Evolutionary conservation across 1,140 invertebrate species (phyloP).

Genomic region (Drosophila sp.): DNA sequence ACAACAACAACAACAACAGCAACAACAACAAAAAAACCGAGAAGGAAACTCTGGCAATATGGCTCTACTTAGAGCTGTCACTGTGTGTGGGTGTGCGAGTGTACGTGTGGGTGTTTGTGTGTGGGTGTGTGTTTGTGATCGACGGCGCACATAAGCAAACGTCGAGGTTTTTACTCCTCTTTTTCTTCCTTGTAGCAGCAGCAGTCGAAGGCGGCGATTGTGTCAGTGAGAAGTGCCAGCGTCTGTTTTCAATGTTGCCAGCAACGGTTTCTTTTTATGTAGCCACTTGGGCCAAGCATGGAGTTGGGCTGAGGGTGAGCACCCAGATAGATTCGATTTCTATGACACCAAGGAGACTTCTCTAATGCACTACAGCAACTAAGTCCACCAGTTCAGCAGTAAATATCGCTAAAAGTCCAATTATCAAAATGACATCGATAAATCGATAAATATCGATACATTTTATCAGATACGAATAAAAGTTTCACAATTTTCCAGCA

Average conservation of each 20-base stretch:
- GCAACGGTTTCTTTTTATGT: conserved; percentile 72
- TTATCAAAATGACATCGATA: too few species aligned
- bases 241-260: conserved; percentile 81
- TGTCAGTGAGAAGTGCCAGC: conserved; percentile 71
- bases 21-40: background rate
- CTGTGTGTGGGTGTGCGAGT: conserved; percentile 42
- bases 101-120: conserved; percentile 32
- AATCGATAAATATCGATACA: too few species aligned
- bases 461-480: too few species aligned
- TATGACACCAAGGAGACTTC: background rate
- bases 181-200: conserved; percentile 63
- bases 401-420: too few species aligned
- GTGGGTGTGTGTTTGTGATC: conserved; percentile 67
- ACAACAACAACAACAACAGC: background rate
- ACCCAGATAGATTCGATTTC: conserved; percentile 19
- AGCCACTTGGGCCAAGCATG: conserved; percentile 56
- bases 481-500: too few species aligned
- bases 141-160: conserved; percentile 68
- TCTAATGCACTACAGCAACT: conserved; percentile 29
- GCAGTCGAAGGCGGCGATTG: conserved; percentile 56
- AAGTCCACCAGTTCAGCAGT: background rate
- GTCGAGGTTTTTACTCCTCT: conserved; percentile 38
- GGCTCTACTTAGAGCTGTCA: conserved; percentile 71
- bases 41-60: conserved; percentile 52
- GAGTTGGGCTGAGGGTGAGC: conserved; percentile 29